Base-by-base conservation (phyloP, 2,888 invertebrate genomes). In the Homarus gammarus region DNA sequence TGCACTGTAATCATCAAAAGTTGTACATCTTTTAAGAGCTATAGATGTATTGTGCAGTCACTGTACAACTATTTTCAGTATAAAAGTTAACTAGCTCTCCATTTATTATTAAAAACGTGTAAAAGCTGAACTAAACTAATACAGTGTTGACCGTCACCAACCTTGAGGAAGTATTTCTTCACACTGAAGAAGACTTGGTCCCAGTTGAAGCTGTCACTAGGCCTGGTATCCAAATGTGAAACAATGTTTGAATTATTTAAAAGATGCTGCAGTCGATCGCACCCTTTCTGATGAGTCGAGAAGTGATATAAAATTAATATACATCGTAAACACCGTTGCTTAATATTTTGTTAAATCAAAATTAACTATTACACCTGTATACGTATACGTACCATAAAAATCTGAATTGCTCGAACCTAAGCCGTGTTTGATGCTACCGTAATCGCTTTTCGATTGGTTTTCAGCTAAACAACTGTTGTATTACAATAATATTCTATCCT, bases 101-200 rank as follows among this genome's bases (percentile, higher is more conserved):
- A 10, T 49, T 49, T 12, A 49, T 6, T 6, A 49, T 49, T 49
- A 10, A 12, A 6, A 49, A 12, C 49, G 12, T 49, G 6, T 49
- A 49, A 10, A 12, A 49, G 10, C 44, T 49, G 10, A 10, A 18
- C 15, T 22, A 18, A 56, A 5, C 56, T 56, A 22, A 18, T 56
- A 5, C 22, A 56, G 22, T 22, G 18, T 22, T 22, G 15, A 18
- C 22, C 2, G 18, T n/a, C 18, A 56, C 61, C 27, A 8, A 70
- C 82, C 70, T 82, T 82, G 40, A 82, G 22, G 33, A 82, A 82
- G 49, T 44, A 82, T n/a, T 27, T 44, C 18, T 40, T 27, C 18
- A 70, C 68, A 70, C 36, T n/a, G 5, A 31, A 40, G 31, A 82
- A 82, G 10, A 82, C 82, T 15, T 49, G 31, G 18, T 40, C 49